Conservation (phyloP, 2,797 vertebrate genomes). For the Allobates femoralis region DNA sequence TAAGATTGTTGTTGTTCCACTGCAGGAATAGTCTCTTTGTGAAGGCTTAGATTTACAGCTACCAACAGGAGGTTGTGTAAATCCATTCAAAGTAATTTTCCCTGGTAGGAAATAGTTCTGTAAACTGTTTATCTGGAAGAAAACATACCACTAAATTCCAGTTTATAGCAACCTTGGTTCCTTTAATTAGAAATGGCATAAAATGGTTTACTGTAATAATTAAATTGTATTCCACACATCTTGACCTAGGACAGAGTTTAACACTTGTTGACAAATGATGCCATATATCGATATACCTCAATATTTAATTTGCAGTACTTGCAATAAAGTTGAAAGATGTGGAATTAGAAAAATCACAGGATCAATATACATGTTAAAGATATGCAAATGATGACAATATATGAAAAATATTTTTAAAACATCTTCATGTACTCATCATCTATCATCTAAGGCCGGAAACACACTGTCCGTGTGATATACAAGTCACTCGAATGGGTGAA, state of each 20-base stretch:
- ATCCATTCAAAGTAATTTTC: slow-evolving; percentile 11
- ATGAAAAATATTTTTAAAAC: too few species aligned
- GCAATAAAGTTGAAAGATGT: too few species aligned
- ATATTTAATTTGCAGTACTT: too few species aligned
- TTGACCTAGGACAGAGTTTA: neutral
- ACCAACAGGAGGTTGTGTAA: slow-evolving; percentile 7
- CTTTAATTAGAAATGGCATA: neutral
- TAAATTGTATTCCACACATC: neutral
- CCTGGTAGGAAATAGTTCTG: neutral
- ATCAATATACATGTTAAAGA: too few species aligned
- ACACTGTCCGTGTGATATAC: too few species aligned
- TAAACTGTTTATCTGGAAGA: neutral
- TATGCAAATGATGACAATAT: too few species aligned
- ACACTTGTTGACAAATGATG: neutral
- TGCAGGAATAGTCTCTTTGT: slow-evolving; percentile 8
- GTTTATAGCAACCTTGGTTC: neutral
- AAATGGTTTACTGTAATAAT: neutral
- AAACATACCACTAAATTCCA: neutral
- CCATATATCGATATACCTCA: neutral
- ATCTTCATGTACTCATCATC: too few species aligned
- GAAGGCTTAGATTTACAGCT: neutral
- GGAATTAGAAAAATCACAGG: too few species aligned
- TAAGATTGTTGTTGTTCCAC: slow-evolving; percentile 13
- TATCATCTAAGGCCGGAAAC: too few species aligned
- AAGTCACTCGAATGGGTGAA: too few species aligned